Base-by-base conservation (phyloP, 2,797 vertebrate species). In the Typhlichthys subterraneus region DNA sequence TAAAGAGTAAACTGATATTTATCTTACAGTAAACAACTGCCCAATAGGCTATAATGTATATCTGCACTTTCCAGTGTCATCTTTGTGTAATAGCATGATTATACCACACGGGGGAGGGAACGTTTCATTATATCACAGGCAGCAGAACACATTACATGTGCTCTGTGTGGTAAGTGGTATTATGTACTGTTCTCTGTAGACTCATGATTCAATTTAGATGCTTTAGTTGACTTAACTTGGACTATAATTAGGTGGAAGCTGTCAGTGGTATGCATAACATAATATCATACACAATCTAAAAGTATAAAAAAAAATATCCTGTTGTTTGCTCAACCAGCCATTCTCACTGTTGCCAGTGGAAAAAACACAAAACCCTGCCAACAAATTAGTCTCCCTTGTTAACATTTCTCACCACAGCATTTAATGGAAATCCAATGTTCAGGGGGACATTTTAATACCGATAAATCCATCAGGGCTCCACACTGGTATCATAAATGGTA, bases 351-450 rank as follows among this genome's bases (percentile, higher is more conserved):
- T 77, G 70, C 17, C 17, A 53, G 63, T 70, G 57, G 53, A 53
- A 80, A 83, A 84, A 75, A 60, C 33, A 65, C 51, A 69, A 72
- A 50, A 11, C 53, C 14, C 53, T 82, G 82, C 80, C 84, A 87
- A 76, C 62, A 83, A 81, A 83, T 80, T 56, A 73, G 74, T 67
- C 76, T 72, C 64, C 78, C 85, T 80, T 79, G 77, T 88, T 85
- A 89, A 90, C 88, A 88, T 88, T 89, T 85, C 75, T 85, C 66
- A 53, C 72, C 69, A 68, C 73, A 75, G 81, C 77, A 80, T 87
- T 89, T 82, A 89, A 87, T 90, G 83, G 85, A 88, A 91, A 92
- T 86, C 83, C 80, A 84, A 83, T 89, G 91, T 89, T 77, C 59
- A 33, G 45, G 72, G 68, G 45, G 79, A 69, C 72, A 77, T 85